phyloP scores from a whole-genome alignment of 2,888 invertebrate species.

The Drosophila multiciliata region DNA sequence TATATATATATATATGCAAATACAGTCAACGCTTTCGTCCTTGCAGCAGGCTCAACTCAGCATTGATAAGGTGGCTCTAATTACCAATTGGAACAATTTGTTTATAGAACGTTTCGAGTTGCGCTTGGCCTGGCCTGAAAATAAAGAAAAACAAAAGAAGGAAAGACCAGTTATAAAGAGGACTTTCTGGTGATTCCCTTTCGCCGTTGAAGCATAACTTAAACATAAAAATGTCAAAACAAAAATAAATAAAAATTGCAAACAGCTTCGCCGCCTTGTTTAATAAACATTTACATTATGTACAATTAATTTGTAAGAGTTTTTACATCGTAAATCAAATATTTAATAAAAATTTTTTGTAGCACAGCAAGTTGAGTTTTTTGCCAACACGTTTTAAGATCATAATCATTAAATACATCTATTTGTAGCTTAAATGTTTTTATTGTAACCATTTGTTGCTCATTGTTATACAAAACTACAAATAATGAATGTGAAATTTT shows the following conservation, averaged over 20 bases:
- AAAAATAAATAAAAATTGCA: constrained; percentile 1
- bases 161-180: neutral
- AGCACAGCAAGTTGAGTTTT: constrained; percentile 61
- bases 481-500: constrained; percentile 27
- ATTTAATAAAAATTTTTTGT: constrained; percentile 73
- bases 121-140: constrained; percentile 6
- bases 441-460: constrained; percentile 76
- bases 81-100: constrained; percentile 37
- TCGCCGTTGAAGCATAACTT: constrained; percentile 8
- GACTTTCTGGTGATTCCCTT: constrained; percentile 5
- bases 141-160: neutral
- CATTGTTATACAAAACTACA: constrained; percentile 48
- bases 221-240: constrained; percentile 4
- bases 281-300: constrained; percentile 66
- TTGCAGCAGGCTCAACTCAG: constrained; percentile 18
- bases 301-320: constrained; percentile 77
- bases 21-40: constrained; percentile 28
- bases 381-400: constrained; percentile 47
- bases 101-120: constrained; percentile 30
- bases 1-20: neutral
- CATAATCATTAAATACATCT: constrained; percentile 42
- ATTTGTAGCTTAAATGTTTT: constrained; percentile 79
- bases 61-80: constrained; percentile 17
- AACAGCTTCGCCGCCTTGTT: constrained; percentile 62
- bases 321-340: constrained; percentile 75